phyloP scores from a whole-genome alignment of 2,113 vertebrate genomes.

The Physeter macrocephalus region DNA sequence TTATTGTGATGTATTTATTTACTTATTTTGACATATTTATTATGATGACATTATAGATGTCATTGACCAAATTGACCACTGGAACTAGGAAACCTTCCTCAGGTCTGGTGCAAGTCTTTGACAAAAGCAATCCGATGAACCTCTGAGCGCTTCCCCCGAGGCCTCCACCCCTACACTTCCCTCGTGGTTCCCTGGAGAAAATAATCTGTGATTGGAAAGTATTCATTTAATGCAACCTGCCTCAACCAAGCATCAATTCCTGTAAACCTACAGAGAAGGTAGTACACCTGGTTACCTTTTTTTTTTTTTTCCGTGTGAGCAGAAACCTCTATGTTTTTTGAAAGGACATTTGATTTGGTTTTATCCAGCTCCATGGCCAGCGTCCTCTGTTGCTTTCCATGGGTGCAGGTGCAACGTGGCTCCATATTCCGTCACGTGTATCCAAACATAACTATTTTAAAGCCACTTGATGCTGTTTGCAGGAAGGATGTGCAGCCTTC shows the following conservation, averaged over 20 bases:
- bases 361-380: background rate
- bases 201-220: background rate
- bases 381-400: accelerated
- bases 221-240: background rate
- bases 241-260: background rate
- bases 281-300: background rate
- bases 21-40: background rate
- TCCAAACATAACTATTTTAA: background rate
- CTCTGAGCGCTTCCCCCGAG: background rate
- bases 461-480: no score
- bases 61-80: background rate
- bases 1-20: background rate
- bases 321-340: background rate
- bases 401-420: accelerated
- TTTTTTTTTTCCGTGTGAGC: background rate
- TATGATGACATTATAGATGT: no score
- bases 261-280: constrained; percentile 1
- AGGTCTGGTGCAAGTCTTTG: background rate
- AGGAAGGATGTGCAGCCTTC: background rate
- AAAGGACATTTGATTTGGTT: background rate
- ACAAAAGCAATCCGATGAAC: background rate
- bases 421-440: accelerated
- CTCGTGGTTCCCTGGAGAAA: background rate
- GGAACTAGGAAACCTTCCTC: no score
- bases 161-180: no score